Base-by-base conservation (phyloP, 2,113 vertebrate species). In the Xiphophorus maculatus region DNA sequence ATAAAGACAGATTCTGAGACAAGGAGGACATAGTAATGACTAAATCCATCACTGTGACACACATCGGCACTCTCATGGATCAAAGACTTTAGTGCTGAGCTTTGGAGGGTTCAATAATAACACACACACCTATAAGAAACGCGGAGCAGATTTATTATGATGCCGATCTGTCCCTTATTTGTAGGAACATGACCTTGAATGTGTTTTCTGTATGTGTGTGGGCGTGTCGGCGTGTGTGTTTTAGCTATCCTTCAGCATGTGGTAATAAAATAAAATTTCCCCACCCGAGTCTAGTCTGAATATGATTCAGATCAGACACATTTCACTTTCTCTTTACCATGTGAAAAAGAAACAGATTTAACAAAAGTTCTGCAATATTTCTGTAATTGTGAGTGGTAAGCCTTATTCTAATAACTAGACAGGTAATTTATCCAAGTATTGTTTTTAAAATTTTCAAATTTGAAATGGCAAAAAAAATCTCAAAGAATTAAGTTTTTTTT, bases 1-100 rank as follows among this genome's bases (percentile, higher is more conserved):
- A 84, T 42, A 75, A 84, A 77, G 84, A 77, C 79, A 79, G 82
- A 69, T 13, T 68, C 69, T 75, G 75, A 85, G 80, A 85, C 81
- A 75, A 82, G 71, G 84, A 87, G 79, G 81, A 62, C 74, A 76
- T 63, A 54, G 66, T 87, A 89, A 92, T 87, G 84, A 85, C 83
- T 71, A 75, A 77, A 92, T 93, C 87, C 86, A 91, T 93, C 92
- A 91, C 80, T 58, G 68, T 81, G 84, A 91, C 89, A 87, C 86
- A 87, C 83, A 87, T 73, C 64, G 7, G 80, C 87, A 81, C 78
- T 90, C 83, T 90, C 87, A 88, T 90, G 89, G 88, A 92, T 91
- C 90, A 90, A 77, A 86, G 76, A 83, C 83, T 84, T 88, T 88
- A 89, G 82, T 87, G 84, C 79, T 54, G 73, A 54, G 78, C 84